Evolutionary conservation across 2,113 vertebrate genomes (phyloP).

Genomic region (Gyps fulvus): DNA sequence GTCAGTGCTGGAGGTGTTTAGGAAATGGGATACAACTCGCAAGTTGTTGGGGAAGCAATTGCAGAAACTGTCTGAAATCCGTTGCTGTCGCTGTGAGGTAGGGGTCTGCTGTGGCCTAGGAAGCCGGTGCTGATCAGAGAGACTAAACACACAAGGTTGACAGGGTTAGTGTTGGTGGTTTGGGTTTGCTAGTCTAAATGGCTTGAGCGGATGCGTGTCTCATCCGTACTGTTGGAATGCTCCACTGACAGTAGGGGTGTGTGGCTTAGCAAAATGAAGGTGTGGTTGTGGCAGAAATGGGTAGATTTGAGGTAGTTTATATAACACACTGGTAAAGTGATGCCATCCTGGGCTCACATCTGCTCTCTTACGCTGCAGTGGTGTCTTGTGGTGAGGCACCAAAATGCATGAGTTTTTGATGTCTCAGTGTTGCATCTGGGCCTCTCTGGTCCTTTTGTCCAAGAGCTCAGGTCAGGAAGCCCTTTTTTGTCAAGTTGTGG

Average conservation of each 20-base stretch:
- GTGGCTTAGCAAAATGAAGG: background rate
- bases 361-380: background rate
- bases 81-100: background rate
- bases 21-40: background rate
- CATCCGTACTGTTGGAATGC: background rate
- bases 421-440: background rate
- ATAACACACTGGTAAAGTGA: background rate
- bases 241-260: background rate
- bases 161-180: background rate
- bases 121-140: background rate
- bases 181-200: background rate
- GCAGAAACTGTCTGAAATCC: background rate
- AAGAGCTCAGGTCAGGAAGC: background rate
- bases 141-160: background rate
- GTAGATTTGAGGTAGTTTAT: background rate
- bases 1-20: background rate
- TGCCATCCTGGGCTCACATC: fast-evolving
- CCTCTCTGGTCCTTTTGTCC: background rate
- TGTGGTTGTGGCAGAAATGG: background rate
- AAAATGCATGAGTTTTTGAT: background rate
- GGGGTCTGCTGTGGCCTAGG: background rate
- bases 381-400: background rate
- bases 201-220: background rate
- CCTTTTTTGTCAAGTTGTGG: background rate
- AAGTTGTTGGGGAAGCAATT: background rate